Percentiles rank a stretch among this genome's conserved stretches.
These are phyloP conservation scores for Anolis carolinensis DNA, from an alignment of 2,113 vertebrate genomes.

Conservation along the genomic window DNA sequence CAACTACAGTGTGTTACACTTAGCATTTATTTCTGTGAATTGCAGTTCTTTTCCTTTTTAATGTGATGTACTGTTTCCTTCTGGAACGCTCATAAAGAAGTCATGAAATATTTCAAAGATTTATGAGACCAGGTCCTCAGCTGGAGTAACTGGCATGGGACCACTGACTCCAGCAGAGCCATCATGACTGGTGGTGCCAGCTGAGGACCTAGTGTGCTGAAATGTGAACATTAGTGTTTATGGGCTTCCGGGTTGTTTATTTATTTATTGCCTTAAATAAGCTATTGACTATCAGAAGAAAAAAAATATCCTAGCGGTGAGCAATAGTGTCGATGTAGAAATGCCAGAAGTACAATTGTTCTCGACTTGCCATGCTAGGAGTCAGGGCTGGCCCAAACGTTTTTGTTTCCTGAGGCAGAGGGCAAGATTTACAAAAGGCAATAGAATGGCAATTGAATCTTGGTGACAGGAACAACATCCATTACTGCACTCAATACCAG, in stretches of 20 bases:
- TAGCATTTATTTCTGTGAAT: neutral
- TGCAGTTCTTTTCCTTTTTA: neutral
- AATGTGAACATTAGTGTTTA: neutral
- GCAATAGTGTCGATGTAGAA: neutral
- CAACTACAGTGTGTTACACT: neutral
- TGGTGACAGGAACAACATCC: neutral
- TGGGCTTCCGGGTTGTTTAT: neutral
- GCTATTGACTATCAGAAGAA: neutral
- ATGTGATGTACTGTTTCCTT: neutral
- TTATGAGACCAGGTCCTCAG: conserved; percentile 8
- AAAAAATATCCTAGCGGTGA: neutral
- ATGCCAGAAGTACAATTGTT: neutral
- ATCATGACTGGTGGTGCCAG: neutral
- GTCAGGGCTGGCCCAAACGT: neutral
- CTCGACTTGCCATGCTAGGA: neutral
- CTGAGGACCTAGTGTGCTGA: neutral
- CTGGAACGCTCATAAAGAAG: neutral
- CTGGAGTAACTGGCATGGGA: neutral
- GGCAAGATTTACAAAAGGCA: neutral
- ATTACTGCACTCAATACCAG: neutral
- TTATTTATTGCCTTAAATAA: conserved; percentile 5
- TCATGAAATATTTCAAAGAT: conserved; percentile 27
- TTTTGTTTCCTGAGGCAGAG: neutral
- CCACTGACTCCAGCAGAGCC: neutral
- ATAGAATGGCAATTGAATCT: neutral